Conservation (phyloP, 1,140 invertebrate genomes). For the Apis dorsata region DNA sequence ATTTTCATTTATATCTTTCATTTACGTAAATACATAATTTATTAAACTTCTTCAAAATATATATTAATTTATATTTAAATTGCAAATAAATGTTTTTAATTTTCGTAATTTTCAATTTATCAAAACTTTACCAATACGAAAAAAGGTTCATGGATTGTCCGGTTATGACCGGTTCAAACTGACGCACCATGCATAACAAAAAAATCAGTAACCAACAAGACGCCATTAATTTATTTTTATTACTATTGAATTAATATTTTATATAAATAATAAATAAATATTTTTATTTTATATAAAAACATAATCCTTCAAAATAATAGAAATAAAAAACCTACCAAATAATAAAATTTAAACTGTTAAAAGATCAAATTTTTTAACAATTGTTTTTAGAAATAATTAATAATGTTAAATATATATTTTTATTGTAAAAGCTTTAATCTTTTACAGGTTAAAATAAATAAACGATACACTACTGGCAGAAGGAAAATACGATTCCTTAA, state of each 20-base stretch:
- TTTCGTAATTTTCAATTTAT: not conserved
- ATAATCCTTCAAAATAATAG: not conserved
- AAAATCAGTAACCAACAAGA: slow-evolving; percentile 47
- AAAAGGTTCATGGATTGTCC: slow-evolving; percentile 57
- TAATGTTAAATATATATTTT: not conserved
- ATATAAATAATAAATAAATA: not conserved
- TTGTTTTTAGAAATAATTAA: not conserved
- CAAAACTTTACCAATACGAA: slow-evolving; percentile 18
- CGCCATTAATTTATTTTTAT: slow-evolving; percentile 19
- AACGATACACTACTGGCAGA: not conserved
- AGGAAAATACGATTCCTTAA: not conserved
- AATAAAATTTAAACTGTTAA: not conserved
- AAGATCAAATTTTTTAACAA: not conserved
- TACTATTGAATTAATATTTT: not conserved
- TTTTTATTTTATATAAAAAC: not conserved
- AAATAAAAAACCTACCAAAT: not conserved
- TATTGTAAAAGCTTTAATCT: not conserved
- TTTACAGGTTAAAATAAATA: slow-evolving; percentile 3
- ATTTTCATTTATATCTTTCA: not conserved
- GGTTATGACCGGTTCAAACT: slow-evolving; percentile 69
- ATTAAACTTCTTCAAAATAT: not conserved
- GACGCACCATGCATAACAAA: slow-evolving; percentile 56
- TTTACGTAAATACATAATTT: not conserved
- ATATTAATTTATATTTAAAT: not conserved
- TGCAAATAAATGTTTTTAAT: not conserved